These are phyloP conservation scores for Malurus alboscapulatus DNA, from an alignment of 2,113 vertebrate genomes.

Conservation along the genomic window DNA sequence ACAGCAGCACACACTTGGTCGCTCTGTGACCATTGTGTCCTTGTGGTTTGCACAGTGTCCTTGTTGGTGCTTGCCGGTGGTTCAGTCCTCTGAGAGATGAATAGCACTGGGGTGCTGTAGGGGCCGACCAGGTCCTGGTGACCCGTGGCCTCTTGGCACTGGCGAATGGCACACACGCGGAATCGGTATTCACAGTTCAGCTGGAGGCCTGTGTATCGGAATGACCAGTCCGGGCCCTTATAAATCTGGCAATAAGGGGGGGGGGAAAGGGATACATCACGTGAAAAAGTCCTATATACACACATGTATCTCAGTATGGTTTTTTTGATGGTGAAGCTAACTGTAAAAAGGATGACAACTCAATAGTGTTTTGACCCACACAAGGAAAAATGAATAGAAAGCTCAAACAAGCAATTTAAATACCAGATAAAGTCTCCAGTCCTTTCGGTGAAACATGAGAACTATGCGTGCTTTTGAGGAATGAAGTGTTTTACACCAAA, in stretches of 20 bases:
- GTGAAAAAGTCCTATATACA: fast-evolving
- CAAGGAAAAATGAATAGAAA: background rate
- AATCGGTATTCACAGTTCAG: constrained; percentile 92
- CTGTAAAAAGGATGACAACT: background rate
- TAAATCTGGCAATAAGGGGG: constrained; percentile 76
- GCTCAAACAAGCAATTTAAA: background rate
- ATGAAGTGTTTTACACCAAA: background rate
- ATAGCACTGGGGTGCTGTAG: constrained; percentile 87
- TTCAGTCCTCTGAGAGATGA: constrained; percentile 85
- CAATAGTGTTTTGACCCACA: background rate
- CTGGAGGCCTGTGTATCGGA: constrained; percentile 86
- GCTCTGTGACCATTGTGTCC: constrained; percentile 82
- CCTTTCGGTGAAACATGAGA: background rate
- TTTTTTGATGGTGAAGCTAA: background rate
- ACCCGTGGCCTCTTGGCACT: constrained; percentile 84
- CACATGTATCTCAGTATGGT: background rate
- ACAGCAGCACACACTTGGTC: constrained; percentile 95
- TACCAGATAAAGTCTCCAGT: background rate
- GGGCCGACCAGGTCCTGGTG: constrained; percentile 87
- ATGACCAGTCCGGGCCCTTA: constrained; percentile 84
- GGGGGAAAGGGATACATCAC: background rate
- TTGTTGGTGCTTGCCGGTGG: constrained; percentile 67
- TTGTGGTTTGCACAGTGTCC: constrained; percentile 73
- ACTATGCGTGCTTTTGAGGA: fast-evolving
- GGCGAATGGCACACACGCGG: constrained; percentile 88